These are phyloP conservation scores for Cryptus armator DNA, from an alignment of 2,888 invertebrate genomes.

Conservation along the genomic window DNA sequence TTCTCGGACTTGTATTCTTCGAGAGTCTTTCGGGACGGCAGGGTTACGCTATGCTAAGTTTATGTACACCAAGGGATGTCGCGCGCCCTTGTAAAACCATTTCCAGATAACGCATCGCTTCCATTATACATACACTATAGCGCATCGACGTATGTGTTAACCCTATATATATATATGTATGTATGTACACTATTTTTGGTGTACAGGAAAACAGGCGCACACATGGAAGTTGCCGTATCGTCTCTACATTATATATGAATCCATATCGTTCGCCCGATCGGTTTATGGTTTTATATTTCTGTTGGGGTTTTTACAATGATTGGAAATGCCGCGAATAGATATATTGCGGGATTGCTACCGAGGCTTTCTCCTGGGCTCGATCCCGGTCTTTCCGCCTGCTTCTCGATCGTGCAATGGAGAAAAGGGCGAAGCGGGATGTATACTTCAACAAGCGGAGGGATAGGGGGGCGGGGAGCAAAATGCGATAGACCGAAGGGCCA, in stretches of 20 bases:
- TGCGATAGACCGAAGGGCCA: conserved; percentile 62
- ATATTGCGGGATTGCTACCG: conserved; percentile 61
- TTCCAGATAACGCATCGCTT: conserved; percentile 83
- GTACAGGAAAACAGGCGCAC: conserved; percentile 61
- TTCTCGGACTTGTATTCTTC: conserved; percentile 64
- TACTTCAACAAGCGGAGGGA: background rate
- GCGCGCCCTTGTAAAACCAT: conserved; percentile 84
- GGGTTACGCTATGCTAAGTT: conserved; percentile 81
- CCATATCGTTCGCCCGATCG: conserved; percentile 83
- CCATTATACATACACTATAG: conserved; percentile 74
- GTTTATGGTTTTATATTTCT: conserved; percentile 84
- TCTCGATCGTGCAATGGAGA: conserved; percentile 18
- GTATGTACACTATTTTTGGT: conserved; percentile 18
- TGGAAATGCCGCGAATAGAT: conserved; percentile 82
- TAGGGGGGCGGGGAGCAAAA: conserved; percentile 29
- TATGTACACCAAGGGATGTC: conserved; percentile 83
- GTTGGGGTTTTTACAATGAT: conserved; percentile 84
- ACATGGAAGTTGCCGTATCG: conserved; percentile 69
- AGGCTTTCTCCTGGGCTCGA: conserved; percentile 28
- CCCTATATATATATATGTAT: conserved; percentile 31
- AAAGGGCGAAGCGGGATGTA: conserved; percentile 30
- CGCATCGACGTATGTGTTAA: conserved; percentile 57
- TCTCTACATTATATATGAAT: conserved; percentile 81
- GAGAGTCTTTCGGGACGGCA: conserved; percentile 39
- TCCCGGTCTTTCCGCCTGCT: conserved; percentile 7